Percentiles rank a stretch among this genome's conserved stretches.
These are phyloP conservation scores for Drosophila demipolita DNA, from an alignment of 2,888 invertebrate species.

Conservation along the genomic window DNA sequence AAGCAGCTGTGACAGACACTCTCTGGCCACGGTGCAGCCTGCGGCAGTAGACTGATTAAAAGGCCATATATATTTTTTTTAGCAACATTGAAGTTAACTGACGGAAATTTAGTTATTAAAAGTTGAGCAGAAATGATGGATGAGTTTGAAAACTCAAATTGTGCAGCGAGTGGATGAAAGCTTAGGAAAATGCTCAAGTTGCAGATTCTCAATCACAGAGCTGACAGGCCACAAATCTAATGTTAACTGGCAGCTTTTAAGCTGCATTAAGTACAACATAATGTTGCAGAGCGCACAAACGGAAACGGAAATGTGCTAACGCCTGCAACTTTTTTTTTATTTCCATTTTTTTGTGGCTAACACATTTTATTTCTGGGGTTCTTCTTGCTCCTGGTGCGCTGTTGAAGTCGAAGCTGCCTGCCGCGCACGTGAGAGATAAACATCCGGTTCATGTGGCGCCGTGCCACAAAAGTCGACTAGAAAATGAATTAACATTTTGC, in stretches of 20 bases:
- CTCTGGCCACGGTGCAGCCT: constrained; percentile 51
- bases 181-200: constrained; percentile 17
- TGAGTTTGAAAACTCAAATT: constrained; percentile 56
- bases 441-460: constrained; percentile 57
- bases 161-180: constrained; percentile 32
- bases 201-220: constrained; percentile 12
- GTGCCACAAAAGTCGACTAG: constrained; percentile 53
- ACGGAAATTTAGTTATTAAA: constrained; percentile 73
- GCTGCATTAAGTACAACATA: constrained; percentile 30
- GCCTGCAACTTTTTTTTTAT: constrained; percentile 44
- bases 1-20: constrained; percentile 28
- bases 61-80: constrained; percentile 70
- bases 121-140: constrained; percentile 56
- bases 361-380: constrained; percentile 49
- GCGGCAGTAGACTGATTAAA: constrained; percentile 65
- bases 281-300: constrained; percentile 23
- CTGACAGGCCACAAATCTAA: constrained; percentile 42
- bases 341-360: constrained; percentile 26
- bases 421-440: constrained; percentile 64
- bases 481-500: constrained; percentile 79
- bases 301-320: constrained; percentile 72
- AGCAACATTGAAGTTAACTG: constrained; percentile 57
- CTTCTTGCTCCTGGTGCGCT: constrained; percentile 10
- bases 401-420: constrained; percentile 21
- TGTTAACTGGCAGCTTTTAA: constrained; percentile 35